phyloP scores from a whole-genome alignment of 2,113 vertebrate species.

The Centropus bengalensis region DNA sequence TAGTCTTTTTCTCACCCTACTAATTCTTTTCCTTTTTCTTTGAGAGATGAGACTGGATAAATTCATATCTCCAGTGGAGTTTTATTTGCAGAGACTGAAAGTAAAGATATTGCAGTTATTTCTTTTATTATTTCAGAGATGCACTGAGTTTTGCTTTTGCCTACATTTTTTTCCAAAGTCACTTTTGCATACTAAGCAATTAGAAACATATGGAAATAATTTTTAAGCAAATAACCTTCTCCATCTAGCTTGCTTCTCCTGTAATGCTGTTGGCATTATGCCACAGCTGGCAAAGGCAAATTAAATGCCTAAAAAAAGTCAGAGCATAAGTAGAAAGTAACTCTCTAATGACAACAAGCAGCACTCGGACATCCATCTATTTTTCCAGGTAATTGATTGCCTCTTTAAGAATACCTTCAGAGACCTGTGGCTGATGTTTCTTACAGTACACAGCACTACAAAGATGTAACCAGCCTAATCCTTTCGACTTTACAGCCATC shows the following conservation, averaged over 20 bases:
- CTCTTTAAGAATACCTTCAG: background rate
- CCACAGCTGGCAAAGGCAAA: background rate
- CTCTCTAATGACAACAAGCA: background rate
- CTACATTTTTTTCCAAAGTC: background rate
- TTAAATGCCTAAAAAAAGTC: background rate
- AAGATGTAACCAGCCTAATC: slow-evolving; percentile 9
- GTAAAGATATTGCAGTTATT: background rate
- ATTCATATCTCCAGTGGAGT: background rate
- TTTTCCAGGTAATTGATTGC: slow-evolving; percentile 15
- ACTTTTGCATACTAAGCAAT: background rate
- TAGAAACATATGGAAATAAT: background rate
- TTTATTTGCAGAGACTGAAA: background rate
- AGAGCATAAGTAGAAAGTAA: background rate
- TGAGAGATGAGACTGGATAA: background rate
- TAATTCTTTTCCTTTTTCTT: background rate
- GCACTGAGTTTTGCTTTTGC: background rate
- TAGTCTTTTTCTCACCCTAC: background rate
- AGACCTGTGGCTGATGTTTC: background rate
- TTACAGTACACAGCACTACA: background rate
- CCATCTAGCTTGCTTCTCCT: background rate
- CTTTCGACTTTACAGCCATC: slow-evolving; percentile 1
- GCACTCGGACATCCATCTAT: background rate
- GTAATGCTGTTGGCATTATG: background rate
- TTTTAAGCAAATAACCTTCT: background rate
- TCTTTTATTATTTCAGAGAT: background rate